These are phyloP conservation scores for Diarsia rubi DNA, from an alignment of 2,888 invertebrate species.

Conservation along the genomic window DNA sequence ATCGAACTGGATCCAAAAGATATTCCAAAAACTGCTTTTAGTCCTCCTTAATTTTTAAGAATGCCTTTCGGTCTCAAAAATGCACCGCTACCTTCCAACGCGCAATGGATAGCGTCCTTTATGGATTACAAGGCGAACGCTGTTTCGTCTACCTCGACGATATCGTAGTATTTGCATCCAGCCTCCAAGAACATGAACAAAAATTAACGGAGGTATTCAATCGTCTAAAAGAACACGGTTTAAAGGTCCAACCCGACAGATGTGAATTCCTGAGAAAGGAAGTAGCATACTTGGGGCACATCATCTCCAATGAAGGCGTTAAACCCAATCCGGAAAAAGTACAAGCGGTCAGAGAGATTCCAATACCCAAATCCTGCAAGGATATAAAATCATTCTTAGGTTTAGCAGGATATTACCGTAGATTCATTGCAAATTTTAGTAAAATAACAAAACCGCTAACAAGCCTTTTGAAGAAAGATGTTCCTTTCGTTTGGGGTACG, in stretches of 20 bases:
- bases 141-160: constrained; percentile 43
- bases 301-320: constrained; percentile 73
- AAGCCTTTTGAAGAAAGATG: constrained; percentile 33
- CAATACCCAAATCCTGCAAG: constrained; percentile 26
- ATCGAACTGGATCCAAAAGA: constrained; percentile 22
- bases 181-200: constrained; percentile 68
- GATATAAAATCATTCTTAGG: constrained; percentile 43
- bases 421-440: constrained; percentile 32
- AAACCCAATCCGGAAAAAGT: constrained; percentile 69
- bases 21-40: constrained; percentile 32
- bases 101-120: constrained; percentile 25
- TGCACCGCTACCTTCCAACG: constrained; percentile 37
- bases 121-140: constrained; percentile 25
- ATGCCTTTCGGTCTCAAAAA: constrained; percentile 7
- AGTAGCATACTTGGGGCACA: constrained; percentile 76
- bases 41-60: constrained; percentile 11
- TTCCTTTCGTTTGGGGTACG: constrained; percentile 21
- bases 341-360: constrained; percentile 22
- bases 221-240: constrained; percentile 58
- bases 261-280: constrained; percentile 73
- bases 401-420: constrained; percentile 29
- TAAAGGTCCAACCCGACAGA: constrained; percentile 74
- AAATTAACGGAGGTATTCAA: constrained; percentile 60
- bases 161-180: constrained; percentile 57
- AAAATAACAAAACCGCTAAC: constrained; percentile 38